Percentiles rank a stretch among this genome's conserved stretches.
These are phyloP conservation scores for Siniperca scherzeri DNA, from an alignment of 2,797 vertebrate genomes.

Conservation along the genomic window DNA sequence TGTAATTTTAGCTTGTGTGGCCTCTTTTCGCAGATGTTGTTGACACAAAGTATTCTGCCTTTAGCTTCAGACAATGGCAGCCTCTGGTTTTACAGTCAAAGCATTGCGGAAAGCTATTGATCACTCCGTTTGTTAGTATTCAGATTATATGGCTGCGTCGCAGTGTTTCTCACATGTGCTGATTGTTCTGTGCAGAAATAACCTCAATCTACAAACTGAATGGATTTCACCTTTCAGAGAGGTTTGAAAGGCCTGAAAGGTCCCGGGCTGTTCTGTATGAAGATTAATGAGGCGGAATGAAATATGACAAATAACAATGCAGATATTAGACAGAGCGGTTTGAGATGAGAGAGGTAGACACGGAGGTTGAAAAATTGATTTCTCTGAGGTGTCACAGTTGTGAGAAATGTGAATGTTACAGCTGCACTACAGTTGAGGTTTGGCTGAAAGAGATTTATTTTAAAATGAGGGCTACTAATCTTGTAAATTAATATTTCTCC, in stretches of 20 bases:
- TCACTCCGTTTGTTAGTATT: not conserved
- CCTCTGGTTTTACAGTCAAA: not conserved
- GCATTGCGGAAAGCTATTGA: not conserved
- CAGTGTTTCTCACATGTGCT: too few species aligned
- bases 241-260: slow-evolving; percentile 18
- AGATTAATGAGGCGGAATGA: slow-evolving; percentile 51
- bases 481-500: not conserved
- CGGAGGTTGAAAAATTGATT: slow-evolving; percentile 9
- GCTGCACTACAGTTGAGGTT: not conserved
- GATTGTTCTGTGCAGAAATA: too few species aligned
- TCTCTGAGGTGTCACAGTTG: not conserved
- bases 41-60: not conserved
- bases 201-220: slow-evolving; percentile 52
- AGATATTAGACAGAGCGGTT: slow-evolving; percentile 25
- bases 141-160: too few species aligned
- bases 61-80: not conserved
- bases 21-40: slow-evolving; percentile 14
- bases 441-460: not conserved
- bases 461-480: not conserved
- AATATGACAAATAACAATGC: slow-evolving; percentile 15
- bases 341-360: not conserved
- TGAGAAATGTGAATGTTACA: not conserved
- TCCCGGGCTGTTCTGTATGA: not conserved
- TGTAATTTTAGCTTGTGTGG: slow-evolving; percentile 7
- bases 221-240: slow-evolving; percentile 12